Evolutionary conservation across 2,888 invertebrate genomes (phyloP).

Genomic region (Coremacera marginata): DNA sequence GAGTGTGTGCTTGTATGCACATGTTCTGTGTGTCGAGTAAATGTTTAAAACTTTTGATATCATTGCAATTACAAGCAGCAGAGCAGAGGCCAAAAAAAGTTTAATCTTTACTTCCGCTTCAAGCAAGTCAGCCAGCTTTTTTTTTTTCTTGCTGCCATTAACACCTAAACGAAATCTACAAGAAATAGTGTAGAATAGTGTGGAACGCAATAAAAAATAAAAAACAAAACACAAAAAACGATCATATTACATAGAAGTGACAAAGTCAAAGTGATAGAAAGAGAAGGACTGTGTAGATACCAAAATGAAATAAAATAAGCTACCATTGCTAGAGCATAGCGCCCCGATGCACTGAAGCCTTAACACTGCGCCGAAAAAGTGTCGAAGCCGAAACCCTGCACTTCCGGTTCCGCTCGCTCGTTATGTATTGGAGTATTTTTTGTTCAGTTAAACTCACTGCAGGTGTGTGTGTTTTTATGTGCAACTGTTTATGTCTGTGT

Average conservation of each 20-base stretch:
- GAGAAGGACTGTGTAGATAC: not conserved
- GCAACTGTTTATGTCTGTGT: too few relatives aligned
- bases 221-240: not conserved
- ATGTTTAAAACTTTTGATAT: not conserved
- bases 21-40: not conserved
- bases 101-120: conserved; percentile 27
- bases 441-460: too few relatives aligned
- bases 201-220: not conserved
- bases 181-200: not conserved
- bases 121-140: not conserved
- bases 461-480: not conserved
- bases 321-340: not conserved
- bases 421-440: not conserved
- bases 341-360: not conserved
- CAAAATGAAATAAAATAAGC: not conserved
- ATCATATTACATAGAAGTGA: not conserved
- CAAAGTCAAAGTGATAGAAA: not conserved
- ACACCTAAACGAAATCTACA: not conserved
- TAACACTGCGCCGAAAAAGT: conserved; percentile 18
- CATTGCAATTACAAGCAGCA: conserved; percentile 1
- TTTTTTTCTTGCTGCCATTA: not conserved
- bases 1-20: not conserved
- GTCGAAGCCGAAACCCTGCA: conserved; percentile 32
- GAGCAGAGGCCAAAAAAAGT: conserved; percentile 13
- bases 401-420: conserved; percentile 26